Evolutionary conservation across 1,140 invertebrate genomes (phyloP).

Genomic region (Sinella curviseta): DNA sequence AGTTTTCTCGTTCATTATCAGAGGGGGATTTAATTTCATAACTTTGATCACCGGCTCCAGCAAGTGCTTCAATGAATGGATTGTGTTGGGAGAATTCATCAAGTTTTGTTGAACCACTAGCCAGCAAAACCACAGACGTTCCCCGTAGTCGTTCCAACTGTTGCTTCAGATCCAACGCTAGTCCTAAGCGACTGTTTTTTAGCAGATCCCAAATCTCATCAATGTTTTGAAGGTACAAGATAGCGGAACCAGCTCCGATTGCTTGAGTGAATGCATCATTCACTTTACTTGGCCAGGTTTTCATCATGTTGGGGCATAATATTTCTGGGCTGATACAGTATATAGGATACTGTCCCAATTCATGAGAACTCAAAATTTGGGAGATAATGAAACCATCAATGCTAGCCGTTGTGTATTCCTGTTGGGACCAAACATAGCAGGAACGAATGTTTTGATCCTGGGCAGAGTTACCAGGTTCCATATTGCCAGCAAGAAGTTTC

Average conservation of each 20-base stretch:
- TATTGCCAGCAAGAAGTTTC: background rate
- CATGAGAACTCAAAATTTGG: background rate
- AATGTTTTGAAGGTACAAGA: background rate
- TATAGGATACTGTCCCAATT: background rate
- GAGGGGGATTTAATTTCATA: background rate
- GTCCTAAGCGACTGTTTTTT: no score
- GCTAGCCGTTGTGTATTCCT: background rate
- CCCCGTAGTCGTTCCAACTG: background rate
- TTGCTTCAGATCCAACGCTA: background rate
- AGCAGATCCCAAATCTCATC: background rate
- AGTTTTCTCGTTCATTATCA: background rate
- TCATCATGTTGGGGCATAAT: background rate
- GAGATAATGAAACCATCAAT: background rate
- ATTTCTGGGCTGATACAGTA: background rate
- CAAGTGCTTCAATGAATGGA: background rate
- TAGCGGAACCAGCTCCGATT: background rate
- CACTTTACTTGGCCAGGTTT: background rate
- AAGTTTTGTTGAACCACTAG: background rate
- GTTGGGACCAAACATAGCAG: background rate
- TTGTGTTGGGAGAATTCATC: background rate
- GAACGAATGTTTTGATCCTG: background rate
- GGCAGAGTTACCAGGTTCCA: background rate
- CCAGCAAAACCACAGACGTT: background rate
- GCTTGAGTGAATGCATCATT: background rate
- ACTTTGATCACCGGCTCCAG: no score